A percentile compares a stretch with the other conserved stretches of the same genome.
phyloP scores from a whole-genome alignment of 2,888 invertebrate species.

The Homarus gammarus region DNA sequence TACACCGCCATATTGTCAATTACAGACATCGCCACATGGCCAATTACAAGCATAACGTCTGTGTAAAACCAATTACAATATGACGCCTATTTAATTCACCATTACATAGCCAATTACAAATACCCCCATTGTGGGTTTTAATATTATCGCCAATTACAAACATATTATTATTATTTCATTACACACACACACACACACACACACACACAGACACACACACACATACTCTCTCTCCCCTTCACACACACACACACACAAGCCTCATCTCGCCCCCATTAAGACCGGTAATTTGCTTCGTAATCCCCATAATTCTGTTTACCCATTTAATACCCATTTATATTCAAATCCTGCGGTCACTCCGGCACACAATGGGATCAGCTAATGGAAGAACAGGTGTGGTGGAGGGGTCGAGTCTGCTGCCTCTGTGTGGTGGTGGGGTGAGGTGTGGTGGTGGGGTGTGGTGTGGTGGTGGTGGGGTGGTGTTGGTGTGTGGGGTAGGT shows the following conservation, averaged over 20 bases:
- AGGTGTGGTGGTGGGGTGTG: too few species aligned
- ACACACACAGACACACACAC: constrained; percentile 3
- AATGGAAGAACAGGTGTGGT: constrained; percentile 44
- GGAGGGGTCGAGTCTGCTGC: not conserved
- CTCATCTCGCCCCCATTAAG: constrained; percentile 44
- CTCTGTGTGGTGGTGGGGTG: constrained; percentile 6
- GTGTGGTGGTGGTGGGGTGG: not conserved
- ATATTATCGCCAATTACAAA: too few species aligned
- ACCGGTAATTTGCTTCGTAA: constrained; percentile 44
- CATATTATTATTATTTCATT: too few species aligned
- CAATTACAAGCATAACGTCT: not conserved
- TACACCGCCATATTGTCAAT: not conserved
- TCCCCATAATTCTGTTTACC: constrained; percentile 59
- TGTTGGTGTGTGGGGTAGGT: not conserved
- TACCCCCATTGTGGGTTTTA: too few species aligned
- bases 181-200: not conserved
- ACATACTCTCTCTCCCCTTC: too few species aligned
- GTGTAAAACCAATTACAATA: too few species aligned
- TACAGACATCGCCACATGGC: not conserved
- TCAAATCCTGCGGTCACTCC: constrained; percentile 61
- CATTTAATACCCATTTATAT: constrained; percentile 65
- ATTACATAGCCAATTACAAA: too few species aligned
- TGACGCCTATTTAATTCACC: too few species aligned
- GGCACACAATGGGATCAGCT: constrained; percentile 62
- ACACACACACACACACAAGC: too few species aligned